Evolutionary conservation across 2,113 vertebrate species (phyloP), one percentile per base, ranked within the genome.

Genomic region (Odontesthes bonariensis): DNA sequence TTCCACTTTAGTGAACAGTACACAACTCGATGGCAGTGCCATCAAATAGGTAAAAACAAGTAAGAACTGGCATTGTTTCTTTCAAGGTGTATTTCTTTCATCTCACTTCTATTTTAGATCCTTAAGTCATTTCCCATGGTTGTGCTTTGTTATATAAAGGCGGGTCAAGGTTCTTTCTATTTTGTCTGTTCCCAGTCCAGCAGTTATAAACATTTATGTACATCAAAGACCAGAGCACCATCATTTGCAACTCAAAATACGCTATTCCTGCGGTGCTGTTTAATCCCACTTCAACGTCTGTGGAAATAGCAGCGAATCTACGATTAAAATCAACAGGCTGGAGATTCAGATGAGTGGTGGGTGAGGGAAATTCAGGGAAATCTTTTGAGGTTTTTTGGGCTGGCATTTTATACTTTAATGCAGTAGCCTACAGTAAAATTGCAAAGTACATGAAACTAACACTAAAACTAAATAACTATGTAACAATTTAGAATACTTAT

Each of bases 1-100:
- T 93, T 93, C 89, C 87, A 87, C 91, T 84, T 77, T 55, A 56
- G 73, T 85, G 86, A 90, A 75, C 79, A 81, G 68, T 78, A 84
- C 61, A 78, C 44, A 74, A 86, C 76, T 86, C 88, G 75, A 89
- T 88, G 87, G 80, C 63, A 73, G 33, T 10, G 8, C 56, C 62
- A 77, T 72, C 51, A 79, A 62, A 75, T 44, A 46, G 46, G 40
- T 54, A 63, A 55, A 64, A 55, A 22, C n/a, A 71, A 51, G 63
- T 72, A 83, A 70, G 69, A 4, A 19, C 20, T 20, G 7, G 13
- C 79, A 80, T 69, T 79, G 69, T 82, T 79, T 8, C 3, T 31
- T 65, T 73, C 69, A 66, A 6, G 57, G 23, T 66, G 77, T 40
- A 56, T 88, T 83, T 82, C 59, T 74, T 81, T 73, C 54, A 85